These are phyloP conservation scores for Gonatopus flavifemur DNA, from an alignment of 1,140 invertebrate species.

Conservation along the genomic window DNA sequence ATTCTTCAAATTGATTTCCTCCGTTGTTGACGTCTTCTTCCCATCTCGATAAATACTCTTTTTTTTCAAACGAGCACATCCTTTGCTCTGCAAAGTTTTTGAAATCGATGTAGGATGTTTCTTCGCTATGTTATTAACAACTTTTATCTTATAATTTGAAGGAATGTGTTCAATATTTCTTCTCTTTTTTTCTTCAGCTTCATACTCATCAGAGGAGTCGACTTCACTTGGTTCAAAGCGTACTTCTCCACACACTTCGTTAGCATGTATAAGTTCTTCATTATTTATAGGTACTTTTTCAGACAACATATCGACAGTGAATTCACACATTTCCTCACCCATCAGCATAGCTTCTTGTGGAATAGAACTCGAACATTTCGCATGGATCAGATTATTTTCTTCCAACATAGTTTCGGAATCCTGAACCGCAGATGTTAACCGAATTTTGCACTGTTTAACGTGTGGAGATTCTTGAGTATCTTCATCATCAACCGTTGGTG, in stretches of 20 bases:
- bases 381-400: neutral
- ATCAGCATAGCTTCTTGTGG: neutral
- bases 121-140: slow-evolving; percentile 11
- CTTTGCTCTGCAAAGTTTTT: slow-evolving; percentile 18
- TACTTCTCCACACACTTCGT: neutral
- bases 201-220: slow-evolving; percentile 15
- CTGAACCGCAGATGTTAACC: neutral
- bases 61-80: slow-evolving; percentile 7
- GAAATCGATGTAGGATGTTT: slow-evolving; percentile 19
- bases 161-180: slow-evolving; percentile 9
- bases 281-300: neutral
- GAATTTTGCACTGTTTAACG: neutral
- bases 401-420: neutral
- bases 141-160: slow-evolving; percentile 19
- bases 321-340: neutral
- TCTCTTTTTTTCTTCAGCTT: slow-evolving; percentile 10
- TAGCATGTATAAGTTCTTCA: neutral
- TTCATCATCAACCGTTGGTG: neutral
- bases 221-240: neutral
- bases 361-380: neutral
- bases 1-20: slow-evolving; percentile 22
- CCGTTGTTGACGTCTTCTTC: slow-evolving; percentile 14
- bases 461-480: neutral
- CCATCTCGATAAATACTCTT: slow-evolving; percentile 12
- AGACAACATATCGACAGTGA: neutral